Evolutionary conservation across 1,140 invertebrate species (phyloP), one percentile per base, ranked within the genome.

Genomic region (Megalonaias nervosa): DNA sequence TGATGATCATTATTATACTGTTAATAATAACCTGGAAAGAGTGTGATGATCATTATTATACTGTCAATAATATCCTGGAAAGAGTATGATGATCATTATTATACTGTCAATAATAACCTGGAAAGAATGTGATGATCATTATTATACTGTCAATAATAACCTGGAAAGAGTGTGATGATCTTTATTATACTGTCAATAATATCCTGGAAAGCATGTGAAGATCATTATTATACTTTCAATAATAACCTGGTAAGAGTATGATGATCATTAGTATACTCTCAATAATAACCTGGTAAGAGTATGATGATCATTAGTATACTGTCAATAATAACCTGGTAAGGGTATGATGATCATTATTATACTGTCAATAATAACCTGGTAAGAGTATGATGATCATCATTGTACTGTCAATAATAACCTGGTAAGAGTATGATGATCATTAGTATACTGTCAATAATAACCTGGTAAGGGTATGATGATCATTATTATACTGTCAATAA

Each of bases 231-330:
- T 86, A 93, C 95, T 86, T 93, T 94, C 5, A 94, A 93, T 85
- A 94, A 94, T 65, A 94, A 93, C 89, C 89, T 98, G 60, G 89
- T 91, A 65, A 94, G 94, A 91, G 94, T 95, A 81, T 87, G 86
- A 58, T 61, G 1, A 17, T 56, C 19, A 23, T 62, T 19, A n/a
- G 17, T 97, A 94, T 86, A 93, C 95, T 86, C 93, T 94, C 4
- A 94, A 93, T 85, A 94, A 94, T 65, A 94, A 93, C 89, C 89
- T 98, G 60, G 89, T 91, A 65, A 94, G 94, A 91, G 94, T 95
- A 80, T 87, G 86, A 65, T 61, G 9, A 17, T 56, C 4, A 23
- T 62, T 19, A n/a, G 17, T 97, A 94, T 86, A 93, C 95, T 86
- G 93, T 94, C 5, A 94, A 93, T 85, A 94, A 94, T 65, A 94